Base-by-base conservation (phyloP, 2,113 vertebrate species). In the Tyrannus savana region DNA sequence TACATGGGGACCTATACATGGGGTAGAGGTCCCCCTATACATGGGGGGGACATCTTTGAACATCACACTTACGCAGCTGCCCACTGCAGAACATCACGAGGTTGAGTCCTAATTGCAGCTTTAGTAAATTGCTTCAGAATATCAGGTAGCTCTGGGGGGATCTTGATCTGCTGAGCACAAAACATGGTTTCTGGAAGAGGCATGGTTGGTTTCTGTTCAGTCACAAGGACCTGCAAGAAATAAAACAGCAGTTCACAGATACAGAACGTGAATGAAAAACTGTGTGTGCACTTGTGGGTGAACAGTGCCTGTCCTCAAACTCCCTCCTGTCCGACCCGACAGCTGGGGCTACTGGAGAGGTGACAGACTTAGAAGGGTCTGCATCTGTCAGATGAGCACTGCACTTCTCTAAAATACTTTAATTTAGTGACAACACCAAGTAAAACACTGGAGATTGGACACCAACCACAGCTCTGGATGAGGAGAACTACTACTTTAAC, bases 111-210 rank as follows among this genome's bases (percentile, higher is more conserved):
- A 87, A 99, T 98, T 72, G 99, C 99, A 69, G 99, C 99, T 97
- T 99, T 99, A 33, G 99, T 99, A 97, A 99, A 99, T 94, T 99
- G 98, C 95, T 99, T 99, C 59, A 99, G 97, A 91, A 99, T 98
- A 89, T 99, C 98, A 1, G 99, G 98, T 49, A 99, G 98, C 41
- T 99, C 98, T 0, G 98, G 98, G 1, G 99, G 99, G 12, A 99
- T 98, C 96, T 97, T 97, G 96, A 99, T 99, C 98, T 99, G 99
- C 98, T 99, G 98, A 72, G 98, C 95, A 89, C 99, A 99, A 93
- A 98, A 99, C 94, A 99, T 98, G 15, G 98, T 98, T 75, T 99
- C 98, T 10, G 98, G 98, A 87, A 97, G 98, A 76, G 99, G 98
- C 99, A 99, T 99, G 79, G 35, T 97, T 96, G 3, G 30, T 46